A percentile compares a stretch with the other conserved stretches of the same genome.
These are phyloP conservation scores for Dasysyrphus albostriatus DNA, from an alignment of 2,888 invertebrate genomes.

Conservation along the genomic window DNA sequence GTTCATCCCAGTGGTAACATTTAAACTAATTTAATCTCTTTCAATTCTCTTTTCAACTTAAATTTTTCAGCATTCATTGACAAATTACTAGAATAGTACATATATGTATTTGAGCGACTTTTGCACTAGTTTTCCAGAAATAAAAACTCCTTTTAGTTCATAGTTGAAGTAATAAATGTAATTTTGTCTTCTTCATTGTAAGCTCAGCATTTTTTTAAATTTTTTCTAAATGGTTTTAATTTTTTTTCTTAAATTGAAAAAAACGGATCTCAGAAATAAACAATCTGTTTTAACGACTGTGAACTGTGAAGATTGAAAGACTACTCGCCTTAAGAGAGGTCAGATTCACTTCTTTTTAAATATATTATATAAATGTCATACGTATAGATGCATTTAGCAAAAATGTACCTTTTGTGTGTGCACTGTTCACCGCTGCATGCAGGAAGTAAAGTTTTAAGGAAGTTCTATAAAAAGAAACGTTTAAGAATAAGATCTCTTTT, in stretches of 20 bases:
- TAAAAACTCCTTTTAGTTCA: background rate
- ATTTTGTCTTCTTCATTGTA: background rate
- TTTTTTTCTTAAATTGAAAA: background rate
- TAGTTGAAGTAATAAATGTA: conserved; percentile 4
- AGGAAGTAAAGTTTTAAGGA: conserved; percentile 20
- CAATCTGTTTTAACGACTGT: conserved; percentile 14
- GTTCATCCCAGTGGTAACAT: no score
- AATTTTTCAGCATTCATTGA: no score
- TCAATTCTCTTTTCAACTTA: no score
- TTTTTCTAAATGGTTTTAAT: background rate
- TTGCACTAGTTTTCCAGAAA: background rate
- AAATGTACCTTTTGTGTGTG: background rate
- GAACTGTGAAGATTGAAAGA: conserved; percentile 10
- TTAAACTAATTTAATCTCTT: no score
- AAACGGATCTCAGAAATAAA: conserved; percentile 21
- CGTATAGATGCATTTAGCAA: background rate
- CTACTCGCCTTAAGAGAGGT: background rate
- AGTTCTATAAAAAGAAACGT: background rate
- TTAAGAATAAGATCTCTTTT: background rate
- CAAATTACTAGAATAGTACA: no score
- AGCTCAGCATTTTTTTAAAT: background rate
- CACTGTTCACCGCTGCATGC: background rate
- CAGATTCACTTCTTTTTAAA: background rate
- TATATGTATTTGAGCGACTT: no score
- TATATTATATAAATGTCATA: background rate